Percentiles rank a stretch among this genome's conserved stretches.
Conservation (phyloP, 35 echinoderm and acorn worm genomes). For the Anneissia japonica region DNA sequence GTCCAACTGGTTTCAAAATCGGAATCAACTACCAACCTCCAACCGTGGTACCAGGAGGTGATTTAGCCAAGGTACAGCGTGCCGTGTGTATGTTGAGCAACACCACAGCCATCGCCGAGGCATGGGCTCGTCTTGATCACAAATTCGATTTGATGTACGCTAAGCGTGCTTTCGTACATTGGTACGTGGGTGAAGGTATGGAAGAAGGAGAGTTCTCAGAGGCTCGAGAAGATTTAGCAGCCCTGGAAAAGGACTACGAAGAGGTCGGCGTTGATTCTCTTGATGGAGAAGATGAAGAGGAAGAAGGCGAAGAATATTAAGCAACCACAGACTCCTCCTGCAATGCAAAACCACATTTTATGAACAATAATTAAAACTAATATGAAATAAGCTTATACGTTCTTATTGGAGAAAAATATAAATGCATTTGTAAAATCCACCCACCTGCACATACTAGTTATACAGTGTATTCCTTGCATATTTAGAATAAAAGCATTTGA, state of each 20-base stretch:
- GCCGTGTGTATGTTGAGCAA: slow-evolving; percentile 64
- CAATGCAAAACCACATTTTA: no score
- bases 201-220: slow-evolving; percentile 46
- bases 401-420: no score
- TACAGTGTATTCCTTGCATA: no score
- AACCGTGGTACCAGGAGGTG: background rate
- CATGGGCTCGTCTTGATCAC: slow-evolving; percentile 50
- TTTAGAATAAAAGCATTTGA: no score
- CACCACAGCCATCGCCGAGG: slow-evolving; percentile 56
- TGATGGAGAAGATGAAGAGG: slow-evolving; percentile 15
- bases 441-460: no score
- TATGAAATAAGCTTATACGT: no score
- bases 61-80: slow-evolving; percentile 35
- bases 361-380: no score
- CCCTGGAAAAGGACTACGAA: slow-evolving; percentile 7
- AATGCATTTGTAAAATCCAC: no score
- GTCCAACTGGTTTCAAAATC: slow-evolving; percentile 53
- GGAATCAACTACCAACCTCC: background rate
- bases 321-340: no score
- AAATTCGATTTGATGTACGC: slow-evolving; percentile 61
- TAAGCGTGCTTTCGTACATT: slow-evolving; percentile 58
- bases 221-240: background rate
- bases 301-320: slow-evolving; percentile 12
- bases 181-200: slow-evolving; percentile 58
- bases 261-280: background rate